Percentiles rank a stretch among this genome's conserved stretches.
phyloP scores from a whole-genome alignment of 2,797 vertebrate genomes.

The Malurus splendens region DNA sequence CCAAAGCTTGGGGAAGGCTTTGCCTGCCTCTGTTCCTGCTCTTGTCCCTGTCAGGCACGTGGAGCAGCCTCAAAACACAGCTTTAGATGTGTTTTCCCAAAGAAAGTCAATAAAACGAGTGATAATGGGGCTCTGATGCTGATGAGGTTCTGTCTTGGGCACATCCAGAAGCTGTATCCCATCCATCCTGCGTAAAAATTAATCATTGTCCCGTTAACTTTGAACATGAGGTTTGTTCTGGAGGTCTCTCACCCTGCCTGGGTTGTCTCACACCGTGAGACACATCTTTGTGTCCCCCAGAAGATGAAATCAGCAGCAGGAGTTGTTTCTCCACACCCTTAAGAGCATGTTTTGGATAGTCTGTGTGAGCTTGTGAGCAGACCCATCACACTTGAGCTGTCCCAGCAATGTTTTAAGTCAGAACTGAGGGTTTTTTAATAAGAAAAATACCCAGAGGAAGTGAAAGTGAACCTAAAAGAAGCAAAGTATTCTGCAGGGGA shows the following conservation, averaged over 20 bases:
- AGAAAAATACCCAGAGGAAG: constrained; percentile 1
- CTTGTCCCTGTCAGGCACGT: too few relatives aligned
- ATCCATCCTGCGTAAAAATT: neutral
- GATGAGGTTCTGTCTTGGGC: neutral
- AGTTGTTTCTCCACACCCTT: neutral
- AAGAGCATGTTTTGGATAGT: neutral
- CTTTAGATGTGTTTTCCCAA: neutral
- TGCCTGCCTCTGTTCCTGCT: neutral
- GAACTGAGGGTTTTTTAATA: neutral
- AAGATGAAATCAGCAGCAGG: neutral
- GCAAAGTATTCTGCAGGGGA: neutral
- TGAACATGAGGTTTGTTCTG: neutral
- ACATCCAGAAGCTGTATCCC: neutral
- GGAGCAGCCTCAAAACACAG: neutral
- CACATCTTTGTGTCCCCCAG: neutral
- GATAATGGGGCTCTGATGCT: neutral
- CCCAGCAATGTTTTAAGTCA: neutral
- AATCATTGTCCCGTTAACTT: neutral
- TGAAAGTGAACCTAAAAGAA: neutral
- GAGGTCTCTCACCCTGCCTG: neutral
- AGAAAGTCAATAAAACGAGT: neutral
- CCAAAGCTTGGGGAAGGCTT: neutral
- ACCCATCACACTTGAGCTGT: neutral
- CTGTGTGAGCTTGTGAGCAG: neutral
- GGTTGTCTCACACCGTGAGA: neutral